Percentiles rank a stretch among this genome's conserved stretches.
phyloP scores from a whole-genome alignment of 1,140 invertebrate genomes.

The Wasmannia auropunctata region DNA sequence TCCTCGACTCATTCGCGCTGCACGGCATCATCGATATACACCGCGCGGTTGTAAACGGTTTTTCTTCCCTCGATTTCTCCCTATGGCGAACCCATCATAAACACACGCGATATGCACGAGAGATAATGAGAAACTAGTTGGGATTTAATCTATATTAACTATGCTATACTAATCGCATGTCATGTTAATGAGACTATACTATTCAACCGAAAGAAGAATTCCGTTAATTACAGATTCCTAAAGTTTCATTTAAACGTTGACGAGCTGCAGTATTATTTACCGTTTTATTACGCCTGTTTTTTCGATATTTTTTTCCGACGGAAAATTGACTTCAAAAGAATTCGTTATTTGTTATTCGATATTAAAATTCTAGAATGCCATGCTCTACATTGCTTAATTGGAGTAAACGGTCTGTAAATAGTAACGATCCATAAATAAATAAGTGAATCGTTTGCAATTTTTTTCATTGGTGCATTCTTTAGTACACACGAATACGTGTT shows the following conservation, averaged over 20 bases:
- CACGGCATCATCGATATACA: not conserved
- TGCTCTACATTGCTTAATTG: not conserved
- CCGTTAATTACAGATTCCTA: slow-evolving; percentile 8
- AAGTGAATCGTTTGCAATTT: not conserved
- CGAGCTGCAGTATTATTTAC: not conserved
- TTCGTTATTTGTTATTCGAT: not conserved
- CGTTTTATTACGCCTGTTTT: not conserved
- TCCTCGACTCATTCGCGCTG: not conserved
- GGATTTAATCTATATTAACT: slow-evolving; percentile 39
- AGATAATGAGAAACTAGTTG: slow-evolving; percentile 16
- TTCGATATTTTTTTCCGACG: not conserved
- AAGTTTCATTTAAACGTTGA: slow-evolving; percentile 8
- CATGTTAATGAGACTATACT: slow-evolving; percentile 15
- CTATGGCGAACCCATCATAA: slow-evolving; percentile 4
- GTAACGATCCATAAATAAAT: not conserved
- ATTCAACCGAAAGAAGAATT: slow-evolving; percentile 37
- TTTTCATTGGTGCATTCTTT: not conserved
- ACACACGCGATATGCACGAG: not conserved
- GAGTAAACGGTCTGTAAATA: not conserved
- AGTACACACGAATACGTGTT: not conserved
- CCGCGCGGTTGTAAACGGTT: not conserved
- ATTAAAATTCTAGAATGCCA: not conserved
- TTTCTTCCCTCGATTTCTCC: slow-evolving; percentile 6
- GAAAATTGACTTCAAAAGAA: not conserved
- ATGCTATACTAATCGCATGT: slow-evolving; percentile 44